Evolutionary conservation across 2,797 vertebrate species (phyloP).

Genomic region (Sebastes trivittatus): DNA sequence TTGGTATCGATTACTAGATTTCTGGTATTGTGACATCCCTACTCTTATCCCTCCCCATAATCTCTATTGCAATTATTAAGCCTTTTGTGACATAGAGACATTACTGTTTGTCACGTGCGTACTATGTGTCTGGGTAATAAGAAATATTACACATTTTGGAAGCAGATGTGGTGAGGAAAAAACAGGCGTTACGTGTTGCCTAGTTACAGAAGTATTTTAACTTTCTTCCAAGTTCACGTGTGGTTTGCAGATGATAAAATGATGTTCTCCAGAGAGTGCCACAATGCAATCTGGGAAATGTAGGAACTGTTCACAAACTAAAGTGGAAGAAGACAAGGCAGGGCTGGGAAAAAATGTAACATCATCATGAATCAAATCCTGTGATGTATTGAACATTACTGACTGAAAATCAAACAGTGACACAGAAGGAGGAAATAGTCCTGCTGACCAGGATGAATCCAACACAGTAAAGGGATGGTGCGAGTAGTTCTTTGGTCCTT

Average conservation of each 20-base stretch:
- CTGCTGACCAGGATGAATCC: background rate
- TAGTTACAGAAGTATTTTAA: background rate
- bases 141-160: background rate
- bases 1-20: too few species aligned
- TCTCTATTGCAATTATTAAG: background rate
- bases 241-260: background rate
- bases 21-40: too few species aligned
- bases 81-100: background rate
- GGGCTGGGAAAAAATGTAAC: background rate
- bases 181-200: background rate
- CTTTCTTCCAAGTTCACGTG: background rate
- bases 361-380: background rate
- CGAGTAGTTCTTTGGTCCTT: background rate
- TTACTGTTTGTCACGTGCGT: rapidly evolving
- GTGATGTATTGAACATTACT: background rate
- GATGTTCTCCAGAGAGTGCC: background rate
- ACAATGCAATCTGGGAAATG: background rate
- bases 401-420: background rate
- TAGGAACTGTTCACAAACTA: background rate
- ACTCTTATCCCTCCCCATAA: background rate
- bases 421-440: background rate
- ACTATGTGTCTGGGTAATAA: background rate
- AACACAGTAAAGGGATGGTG: background rate
- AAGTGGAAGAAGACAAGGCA: background rate
- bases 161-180: background rate